Evolutionary conservation across 2,888 invertebrate genomes (phyloP).

Genomic region (Drosophila fulvimacula): DNA sequence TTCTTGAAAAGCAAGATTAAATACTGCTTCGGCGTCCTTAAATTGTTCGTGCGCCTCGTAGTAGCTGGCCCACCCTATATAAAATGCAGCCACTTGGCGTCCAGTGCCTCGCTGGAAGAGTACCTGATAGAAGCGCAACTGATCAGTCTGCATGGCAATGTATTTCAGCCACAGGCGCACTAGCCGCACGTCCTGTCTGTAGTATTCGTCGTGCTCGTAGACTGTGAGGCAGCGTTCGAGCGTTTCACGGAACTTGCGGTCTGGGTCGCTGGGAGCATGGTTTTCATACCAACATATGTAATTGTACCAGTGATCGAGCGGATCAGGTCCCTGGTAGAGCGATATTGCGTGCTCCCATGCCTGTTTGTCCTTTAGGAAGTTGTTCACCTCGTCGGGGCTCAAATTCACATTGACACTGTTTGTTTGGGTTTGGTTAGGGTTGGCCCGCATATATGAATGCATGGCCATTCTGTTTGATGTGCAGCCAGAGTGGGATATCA

Average conservation of each 20-base stretch:
- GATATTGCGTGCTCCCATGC: slow-evolving; percentile 93
- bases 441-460: slow-evolving; percentile 75
- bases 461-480: slow-evolving; percentile 59
- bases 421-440: slow-evolving; percentile 55
- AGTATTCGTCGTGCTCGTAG: slow-evolving; percentile 92
- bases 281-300: slow-evolving; percentile 97
- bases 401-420: slow-evolving; percentile 42
- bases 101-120: slow-evolving; percentile 93
- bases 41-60: slow-evolving; percentile 93
- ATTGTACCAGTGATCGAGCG: slow-evolving; percentile 94
- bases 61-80: slow-evolving; percentile 95
- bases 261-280: slow-evolving; percentile 90
- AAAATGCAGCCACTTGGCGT: slow-evolving; percentile 92
- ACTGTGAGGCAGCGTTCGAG: slow-evolving; percentile 92
- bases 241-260: slow-evolving; percentile 94
- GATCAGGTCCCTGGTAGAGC: slow-evolving; percentile 94
- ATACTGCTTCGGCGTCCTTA: slow-evolving; percentile 93
- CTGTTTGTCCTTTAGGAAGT: slow-evolving; percentile 84
- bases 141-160: slow-evolving; percentile 92
- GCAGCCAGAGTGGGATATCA: slow-evolving; percentile 8
- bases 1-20: slow-evolving; percentile 90
- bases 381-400: slow-evolving; percentile 81
- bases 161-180: slow-evolving; percentile 96
- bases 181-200: slow-evolving; percentile 94
- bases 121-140: slow-evolving; percentile 92